Percentiles rank a stretch among this genome's conserved stretches.
Evolutionary conservation across 2,113 vertebrate species (phyloP).

Genomic region (Clinocottus analis): DNA sequence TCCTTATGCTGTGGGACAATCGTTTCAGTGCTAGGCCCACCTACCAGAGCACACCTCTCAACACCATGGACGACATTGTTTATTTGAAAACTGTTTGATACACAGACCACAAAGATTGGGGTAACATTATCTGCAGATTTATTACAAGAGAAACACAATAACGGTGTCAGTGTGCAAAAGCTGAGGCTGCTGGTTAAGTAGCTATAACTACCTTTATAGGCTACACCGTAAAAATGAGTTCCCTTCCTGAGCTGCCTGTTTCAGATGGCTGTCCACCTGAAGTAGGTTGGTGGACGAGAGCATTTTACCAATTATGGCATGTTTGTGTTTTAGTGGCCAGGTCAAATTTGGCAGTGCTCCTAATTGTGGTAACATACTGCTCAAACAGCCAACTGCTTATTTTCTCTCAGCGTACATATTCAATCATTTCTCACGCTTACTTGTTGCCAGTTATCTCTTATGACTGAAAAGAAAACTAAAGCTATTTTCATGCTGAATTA

Average conservation of each 20-base stretch:
- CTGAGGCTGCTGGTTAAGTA: too few relatives aligned
- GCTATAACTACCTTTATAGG: neutral
- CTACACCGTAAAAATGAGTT: neutral
- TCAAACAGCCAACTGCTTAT: slow-evolving; percentile 2
- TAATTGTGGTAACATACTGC: slow-evolving; percentile 22
- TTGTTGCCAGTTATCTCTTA: slow-evolving; percentile 21
- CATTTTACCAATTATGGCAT: neutral
- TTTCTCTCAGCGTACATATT: neutral
- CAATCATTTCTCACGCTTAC: slow-evolving; percentile 18
- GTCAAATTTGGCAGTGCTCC: slow-evolving; percentile 2
- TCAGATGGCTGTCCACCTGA: neutral
- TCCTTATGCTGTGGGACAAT: too few relatives aligned
- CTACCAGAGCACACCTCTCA: too few relatives aligned
- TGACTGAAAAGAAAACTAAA: slow-evolving; percentile 34
- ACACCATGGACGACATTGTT: neutral
- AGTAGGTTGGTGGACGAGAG: neutral
- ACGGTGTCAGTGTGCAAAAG: neutral
- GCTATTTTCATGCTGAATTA: slow-evolving; percentile 48
- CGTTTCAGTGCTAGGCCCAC: too few relatives aligned
- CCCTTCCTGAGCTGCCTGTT: neutral
- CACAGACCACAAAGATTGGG: neutral
- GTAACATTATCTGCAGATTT: neutral
- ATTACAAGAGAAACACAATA: neutral
- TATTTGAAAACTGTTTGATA: neutral
- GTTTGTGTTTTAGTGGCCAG: neutral